These are phyloP conservation scores for Bombus sibiricus DNA, from an alignment of 1,140 invertebrate species.

Conservation along the genomic window DNA sequence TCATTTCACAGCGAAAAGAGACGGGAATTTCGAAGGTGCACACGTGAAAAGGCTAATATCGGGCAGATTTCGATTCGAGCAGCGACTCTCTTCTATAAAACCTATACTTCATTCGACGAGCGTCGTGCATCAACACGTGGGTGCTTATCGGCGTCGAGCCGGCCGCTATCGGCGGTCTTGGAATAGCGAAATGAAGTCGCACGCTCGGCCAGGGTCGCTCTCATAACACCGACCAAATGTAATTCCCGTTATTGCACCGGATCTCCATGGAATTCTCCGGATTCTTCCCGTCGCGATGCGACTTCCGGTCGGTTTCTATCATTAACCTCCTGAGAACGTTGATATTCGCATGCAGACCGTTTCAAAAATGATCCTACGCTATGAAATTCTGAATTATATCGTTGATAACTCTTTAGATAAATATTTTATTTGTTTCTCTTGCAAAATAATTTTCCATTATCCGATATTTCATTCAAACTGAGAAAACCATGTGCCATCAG, in stretches of 20 bases:
- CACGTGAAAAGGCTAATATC: constrained; percentile 52
- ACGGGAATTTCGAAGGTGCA: constrained; percentile 12
- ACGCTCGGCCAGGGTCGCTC: background rate
- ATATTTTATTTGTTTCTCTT: no score
- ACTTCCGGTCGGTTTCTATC: background rate
- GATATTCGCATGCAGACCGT: no score
- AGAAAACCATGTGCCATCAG: no score
- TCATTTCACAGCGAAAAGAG: constrained; percentile 1
- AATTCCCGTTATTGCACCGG: constrained; percentile 20
- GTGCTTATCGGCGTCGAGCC: constrained; percentile 18
- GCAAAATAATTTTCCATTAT: no score
- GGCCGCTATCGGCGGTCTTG: background rate
- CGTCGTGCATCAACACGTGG: constrained; percentile 56
- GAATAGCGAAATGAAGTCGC: constrained; percentile 34
- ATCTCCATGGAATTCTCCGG: background rate
- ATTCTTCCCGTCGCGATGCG: background rate
- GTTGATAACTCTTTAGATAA: no score
- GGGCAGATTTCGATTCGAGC: constrained; percentile 25
- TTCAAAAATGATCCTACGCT: no score
- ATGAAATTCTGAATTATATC: no score
- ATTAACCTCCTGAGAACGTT: background rate
- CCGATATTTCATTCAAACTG: no score
- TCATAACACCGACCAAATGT: constrained; percentile 10
- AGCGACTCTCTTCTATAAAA: constrained; percentile 38
- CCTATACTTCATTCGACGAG: constrained; percentile 25